These are phyloP conservation scores for Thyatira batis DNA, from an alignment of 2,888 invertebrate species.

Conservation along the genomic window DNA sequence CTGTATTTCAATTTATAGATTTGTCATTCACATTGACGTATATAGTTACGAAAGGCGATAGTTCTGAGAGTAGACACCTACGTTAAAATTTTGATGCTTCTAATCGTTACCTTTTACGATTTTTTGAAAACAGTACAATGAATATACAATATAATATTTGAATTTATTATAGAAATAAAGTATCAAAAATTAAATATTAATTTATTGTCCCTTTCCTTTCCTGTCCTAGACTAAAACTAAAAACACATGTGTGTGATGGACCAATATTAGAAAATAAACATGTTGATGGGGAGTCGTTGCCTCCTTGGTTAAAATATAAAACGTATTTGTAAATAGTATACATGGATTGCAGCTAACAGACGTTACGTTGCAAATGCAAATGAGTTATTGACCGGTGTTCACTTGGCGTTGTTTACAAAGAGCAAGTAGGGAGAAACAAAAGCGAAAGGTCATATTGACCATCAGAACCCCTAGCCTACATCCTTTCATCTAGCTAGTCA, in stretches of 20 bases:
- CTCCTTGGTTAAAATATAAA: too few species aligned
- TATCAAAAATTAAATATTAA: neutral
- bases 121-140: too few species aligned
- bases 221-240: neutral
- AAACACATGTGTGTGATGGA: neutral
- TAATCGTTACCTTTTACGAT: too few species aligned
- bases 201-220: neutral
- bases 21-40: too few species aligned
- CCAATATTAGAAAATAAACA: neutral
- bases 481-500: constrained; percentile 34
- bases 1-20: too few species aligned
- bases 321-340: too few species aligned
- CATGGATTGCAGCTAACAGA: neutral
- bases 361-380: constrained; percentile 3
- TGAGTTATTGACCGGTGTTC: neutral
- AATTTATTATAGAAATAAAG: neutral
- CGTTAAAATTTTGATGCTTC: too few species aligned
- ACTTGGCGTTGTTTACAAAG: neutral
- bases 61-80: too few species aligned
- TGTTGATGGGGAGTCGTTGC: neutral
- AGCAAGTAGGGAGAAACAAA: neutral
- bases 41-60: too few species aligned
- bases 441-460: constrained; percentile 30
- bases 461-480: constrained; percentile 3
- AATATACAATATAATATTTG: neutral